Evolutionary conservation across 2,113 vertebrate species (phyloP).

Genomic region (Brachirus orientalis): DNA sequence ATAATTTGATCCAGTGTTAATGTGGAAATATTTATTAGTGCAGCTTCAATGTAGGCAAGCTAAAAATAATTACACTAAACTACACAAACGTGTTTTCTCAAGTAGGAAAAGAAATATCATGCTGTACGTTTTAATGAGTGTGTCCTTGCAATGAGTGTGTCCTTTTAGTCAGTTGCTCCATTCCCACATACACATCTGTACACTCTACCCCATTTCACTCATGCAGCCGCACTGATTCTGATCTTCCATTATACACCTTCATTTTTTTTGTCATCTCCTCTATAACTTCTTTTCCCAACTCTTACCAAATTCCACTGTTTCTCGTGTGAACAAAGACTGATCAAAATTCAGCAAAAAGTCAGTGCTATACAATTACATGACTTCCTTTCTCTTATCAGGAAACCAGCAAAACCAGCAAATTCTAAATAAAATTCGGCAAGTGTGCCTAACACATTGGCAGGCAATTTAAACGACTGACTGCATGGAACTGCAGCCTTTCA

Average conservation of each 20-base stretch:
- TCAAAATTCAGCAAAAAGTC: conserved; percentile 1
- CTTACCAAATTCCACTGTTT: not conserved
- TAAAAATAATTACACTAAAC: too few species aligned
- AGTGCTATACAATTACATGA: conserved; percentile 10
- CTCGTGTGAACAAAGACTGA: not conserved
- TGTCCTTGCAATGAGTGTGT: not conserved
- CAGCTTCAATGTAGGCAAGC: not conserved
- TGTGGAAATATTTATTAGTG: not conserved
- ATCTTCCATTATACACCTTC: not conserved
- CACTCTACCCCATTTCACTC: not conserved
- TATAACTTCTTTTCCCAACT: not conserved
- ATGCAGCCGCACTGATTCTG: not conserved
- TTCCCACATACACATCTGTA: not conserved
- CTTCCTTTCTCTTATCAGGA: conserved; percentile 23
- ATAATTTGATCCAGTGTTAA: not conserved
- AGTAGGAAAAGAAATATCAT: not conserved
- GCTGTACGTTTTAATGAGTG: not conserved
- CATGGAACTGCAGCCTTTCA: conserved; percentile 54
- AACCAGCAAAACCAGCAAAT: conserved; percentile 7
- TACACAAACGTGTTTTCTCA: too few species aligned
- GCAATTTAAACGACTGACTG: conserved; percentile 50
- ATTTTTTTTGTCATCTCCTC: not conserved
- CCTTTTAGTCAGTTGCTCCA: not conserved
- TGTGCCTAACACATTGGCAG: conserved; percentile 37
- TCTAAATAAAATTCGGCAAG: conserved; percentile 26